These are phyloP conservation scores for Diaperis boleti DNA, from an alignment of 2,888 invertebrate species.

Conservation along the genomic window DNA sequence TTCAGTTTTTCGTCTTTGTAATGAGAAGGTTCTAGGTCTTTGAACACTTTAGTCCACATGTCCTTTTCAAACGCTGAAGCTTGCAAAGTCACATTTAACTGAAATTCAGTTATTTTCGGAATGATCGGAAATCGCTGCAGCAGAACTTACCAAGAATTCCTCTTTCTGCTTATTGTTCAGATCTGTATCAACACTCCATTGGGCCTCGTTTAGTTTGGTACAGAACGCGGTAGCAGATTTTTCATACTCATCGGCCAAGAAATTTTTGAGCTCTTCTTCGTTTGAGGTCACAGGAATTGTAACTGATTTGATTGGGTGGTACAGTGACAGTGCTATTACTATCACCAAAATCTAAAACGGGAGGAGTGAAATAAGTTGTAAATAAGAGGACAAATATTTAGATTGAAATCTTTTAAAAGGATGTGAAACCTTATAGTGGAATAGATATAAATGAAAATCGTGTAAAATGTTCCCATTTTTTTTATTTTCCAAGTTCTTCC, in stretches of 20 bases:
- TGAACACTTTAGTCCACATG: conserved; percentile 64
- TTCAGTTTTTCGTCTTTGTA: conserved; percentile 63
- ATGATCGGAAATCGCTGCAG: not conserved
- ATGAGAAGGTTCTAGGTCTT: conserved; percentile 58
- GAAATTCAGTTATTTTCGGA: not conserved
- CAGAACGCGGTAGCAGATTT: conserved; percentile 56
- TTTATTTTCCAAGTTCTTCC: no score
- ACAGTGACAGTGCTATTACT: no score
- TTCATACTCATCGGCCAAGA: conserved; percentile 55
- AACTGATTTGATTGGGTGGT: no score
- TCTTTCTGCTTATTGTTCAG: conserved; percentile 56
- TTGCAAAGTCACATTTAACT: conserved; percentile 55
- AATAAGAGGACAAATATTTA: no score
- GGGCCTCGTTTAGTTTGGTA: conserved; percentile 59
- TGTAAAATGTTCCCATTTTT: no score
- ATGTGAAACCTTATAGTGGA: no score
- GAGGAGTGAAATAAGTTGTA: no score
- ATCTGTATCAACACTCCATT: conserved; percentile 63
- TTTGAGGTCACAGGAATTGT: no score
- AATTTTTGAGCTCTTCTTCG: conserved; percentile 48
- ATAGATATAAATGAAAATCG: no score
- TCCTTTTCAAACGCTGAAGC: no score
- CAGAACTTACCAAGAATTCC: conserved; percentile 50
- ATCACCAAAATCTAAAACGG: no score
- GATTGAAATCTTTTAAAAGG: no score